These are phyloP conservation scores for Megalops atlanticus DNA, from an alignment of 2,113 vertebrate species.

Conservation along the genomic window DNA sequence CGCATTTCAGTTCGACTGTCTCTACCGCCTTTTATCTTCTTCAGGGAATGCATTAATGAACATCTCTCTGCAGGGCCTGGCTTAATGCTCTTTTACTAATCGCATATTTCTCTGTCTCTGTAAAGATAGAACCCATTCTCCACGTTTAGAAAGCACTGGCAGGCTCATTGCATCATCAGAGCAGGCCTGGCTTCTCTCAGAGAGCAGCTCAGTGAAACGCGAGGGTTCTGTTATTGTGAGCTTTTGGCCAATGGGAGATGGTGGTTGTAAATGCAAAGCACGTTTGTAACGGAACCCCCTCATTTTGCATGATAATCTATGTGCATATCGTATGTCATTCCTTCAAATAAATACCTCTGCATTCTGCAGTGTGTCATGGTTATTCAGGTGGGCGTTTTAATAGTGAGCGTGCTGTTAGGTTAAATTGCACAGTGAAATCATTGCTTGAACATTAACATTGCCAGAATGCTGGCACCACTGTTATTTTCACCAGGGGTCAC, in stretches of 20 bases:
- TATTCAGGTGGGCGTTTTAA: conserved; percentile 36
- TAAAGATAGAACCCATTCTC: neutral
- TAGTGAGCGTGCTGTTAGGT: conserved; percentile 9
- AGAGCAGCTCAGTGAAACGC: neutral
- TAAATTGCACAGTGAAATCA: neutral
- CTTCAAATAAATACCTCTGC: neutral
- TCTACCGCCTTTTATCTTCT: neutral
- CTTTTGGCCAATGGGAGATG: neutral
- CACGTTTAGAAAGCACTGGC: neutral
- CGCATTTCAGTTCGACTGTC: neutral
- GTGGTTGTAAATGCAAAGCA: neutral
- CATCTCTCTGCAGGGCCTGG: neutral
- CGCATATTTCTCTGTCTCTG: neutral
- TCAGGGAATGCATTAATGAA: neutral
- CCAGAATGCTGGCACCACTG: neutral
- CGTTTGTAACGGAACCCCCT: neutral
- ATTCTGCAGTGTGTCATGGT: conserved; percentile 26
- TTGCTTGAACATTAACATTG: conserved; percentile 26
- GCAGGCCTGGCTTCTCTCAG: neutral
- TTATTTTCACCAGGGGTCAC: no score
- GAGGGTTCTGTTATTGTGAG: neutral
- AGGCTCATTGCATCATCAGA: neutral
- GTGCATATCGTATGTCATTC: neutral
- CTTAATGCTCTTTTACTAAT: neutral
- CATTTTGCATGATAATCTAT: neutral